A percentile compares a stretch with the other conserved stretches of the same genome.
phyloP scores from a whole-genome alignment of 1,140 invertebrate species.

The Drosophila nikananu region DNA sequence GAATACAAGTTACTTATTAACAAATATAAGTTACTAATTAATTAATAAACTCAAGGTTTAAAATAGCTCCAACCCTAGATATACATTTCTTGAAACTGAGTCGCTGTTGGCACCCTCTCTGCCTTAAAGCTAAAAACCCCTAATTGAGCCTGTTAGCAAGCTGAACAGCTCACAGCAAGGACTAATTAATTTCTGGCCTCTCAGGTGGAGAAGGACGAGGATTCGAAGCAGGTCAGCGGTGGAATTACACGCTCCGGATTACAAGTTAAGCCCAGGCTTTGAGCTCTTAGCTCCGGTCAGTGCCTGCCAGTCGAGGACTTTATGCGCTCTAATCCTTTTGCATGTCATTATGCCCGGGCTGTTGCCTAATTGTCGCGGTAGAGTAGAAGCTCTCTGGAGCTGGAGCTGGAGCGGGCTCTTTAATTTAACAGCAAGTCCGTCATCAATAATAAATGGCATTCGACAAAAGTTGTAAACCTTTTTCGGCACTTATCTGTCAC shows the following conservation, averaged over 20 bases:
- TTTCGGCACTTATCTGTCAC: slow-evolving; percentile 84
- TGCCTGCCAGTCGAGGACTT: slow-evolving; percentile 20
- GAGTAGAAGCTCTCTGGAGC: no score
- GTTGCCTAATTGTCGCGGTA: slow-evolving; percentile 37
- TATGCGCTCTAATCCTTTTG: slow-evolving; percentile 45
- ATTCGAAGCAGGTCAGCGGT: slow-evolving; percentile 35
- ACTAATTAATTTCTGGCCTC: slow-evolving; percentile 50
- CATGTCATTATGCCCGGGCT: slow-evolving; percentile 42
- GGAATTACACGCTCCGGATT: slow-evolving; percentile 44
- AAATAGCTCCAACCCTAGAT: no score
- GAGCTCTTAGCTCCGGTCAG: slow-evolving; percentile 23
- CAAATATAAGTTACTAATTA: not conserved
- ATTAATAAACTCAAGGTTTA: not conserved
- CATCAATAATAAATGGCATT: slow-evolving; percentile 82
- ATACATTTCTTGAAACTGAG: not conserved
- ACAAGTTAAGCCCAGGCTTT: slow-evolving; percentile 41
- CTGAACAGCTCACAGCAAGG: not conserved
- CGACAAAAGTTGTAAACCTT: slow-evolving; percentile 81
- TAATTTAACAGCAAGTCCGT: slow-evolving; percentile 35
- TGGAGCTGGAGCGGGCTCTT: slow-evolving; percentile 21
- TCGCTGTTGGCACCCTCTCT: not conserved
- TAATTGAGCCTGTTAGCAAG: slow-evolving; percentile 15
- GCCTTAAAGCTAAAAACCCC: slow-evolving; percentile 2
- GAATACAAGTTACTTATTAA: not conserved
- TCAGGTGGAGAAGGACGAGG: slow-evolving; percentile 3